Conservation (phyloP, 2,888 invertebrate genomes). For the Acleris cristana region DNA sequence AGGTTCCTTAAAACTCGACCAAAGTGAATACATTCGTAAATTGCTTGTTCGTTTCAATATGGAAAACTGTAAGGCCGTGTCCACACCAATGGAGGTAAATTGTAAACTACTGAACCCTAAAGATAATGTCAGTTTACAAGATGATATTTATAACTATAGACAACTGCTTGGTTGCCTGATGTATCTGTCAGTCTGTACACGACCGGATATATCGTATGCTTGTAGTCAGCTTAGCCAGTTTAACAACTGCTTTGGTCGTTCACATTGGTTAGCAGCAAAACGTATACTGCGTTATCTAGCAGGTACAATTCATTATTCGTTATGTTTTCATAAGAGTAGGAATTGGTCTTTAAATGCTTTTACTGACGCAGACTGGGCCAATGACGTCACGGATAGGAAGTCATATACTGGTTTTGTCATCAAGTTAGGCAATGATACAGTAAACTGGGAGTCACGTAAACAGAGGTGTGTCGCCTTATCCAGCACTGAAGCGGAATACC, state of each 20-base stretch:
- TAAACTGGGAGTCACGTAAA: too few species aligned
- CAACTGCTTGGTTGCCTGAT: constrained; percentile 7
- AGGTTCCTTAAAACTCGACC: constrained; percentile 12
- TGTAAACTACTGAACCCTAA: constrained; percentile 14
- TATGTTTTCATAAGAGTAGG: too few species aligned
- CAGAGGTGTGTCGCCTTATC: too few species aligned
- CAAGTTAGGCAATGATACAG: too few species aligned
- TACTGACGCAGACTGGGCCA: too few species aligned
- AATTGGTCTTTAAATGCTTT: too few species aligned
- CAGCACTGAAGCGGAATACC: too few species aligned
- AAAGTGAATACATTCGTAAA: constrained; percentile 10
- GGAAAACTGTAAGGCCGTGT: constrained; percentile 16
- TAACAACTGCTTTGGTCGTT: constrained; percentile 5
- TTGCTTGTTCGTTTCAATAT: constrained; percentile 14
- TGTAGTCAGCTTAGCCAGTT: constrained; percentile 17
- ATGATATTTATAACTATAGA: constrained; percentile 13
- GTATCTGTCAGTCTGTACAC: constrained; percentile 1
- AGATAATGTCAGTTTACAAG: constrained; percentile 16
- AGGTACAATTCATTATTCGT: constrained; percentile 21
- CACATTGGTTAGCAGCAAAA: constrained; percentile 12
- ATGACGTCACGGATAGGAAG: too few species aligned
- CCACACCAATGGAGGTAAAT: constrained; percentile 19
- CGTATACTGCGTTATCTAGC: constrained; percentile 19
- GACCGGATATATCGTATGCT: neutral
- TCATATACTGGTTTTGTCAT: too few species aligned